phyloP scores from a whole-genome alignment of 1,140 invertebrate species.

The Apis laboriosa region DNA sequence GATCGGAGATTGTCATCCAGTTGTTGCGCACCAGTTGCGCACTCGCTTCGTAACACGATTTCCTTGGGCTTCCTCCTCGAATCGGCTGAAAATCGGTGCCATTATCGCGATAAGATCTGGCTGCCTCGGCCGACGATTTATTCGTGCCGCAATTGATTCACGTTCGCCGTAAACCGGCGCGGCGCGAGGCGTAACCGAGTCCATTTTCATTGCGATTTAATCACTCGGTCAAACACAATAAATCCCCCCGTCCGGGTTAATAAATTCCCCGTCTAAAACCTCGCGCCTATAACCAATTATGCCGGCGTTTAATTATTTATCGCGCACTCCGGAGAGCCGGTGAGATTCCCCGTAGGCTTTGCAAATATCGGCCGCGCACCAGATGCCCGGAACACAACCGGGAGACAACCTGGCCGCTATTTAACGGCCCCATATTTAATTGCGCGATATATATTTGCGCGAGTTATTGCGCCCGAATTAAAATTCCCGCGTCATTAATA shows the following conservation, averaged over 20 bases:
- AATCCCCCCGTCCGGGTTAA: constrained; percentile 30
- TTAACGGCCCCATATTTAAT: constrained; percentile 48
- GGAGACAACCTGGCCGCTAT: constrained; percentile 21
- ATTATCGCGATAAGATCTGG: constrained; percentile 25
- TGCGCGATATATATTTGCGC: constrained; percentile 30
- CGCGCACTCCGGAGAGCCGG: constrained; percentile 19
- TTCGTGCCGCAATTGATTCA: constrained; percentile 1
- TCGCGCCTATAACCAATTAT: constrained; percentile 46
- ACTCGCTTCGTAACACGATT: neutral
- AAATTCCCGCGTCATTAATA: constrained; percentile 47
- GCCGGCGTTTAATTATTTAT: constrained; percentile 48
- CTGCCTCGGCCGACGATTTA: constrained; percentile 17
- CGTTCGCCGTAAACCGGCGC: neutral
- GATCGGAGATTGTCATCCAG: constrained; percentile 18
- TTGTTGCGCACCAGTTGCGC: neutral
- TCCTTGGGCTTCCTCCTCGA: neutral
- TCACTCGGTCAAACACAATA: constrained; percentile 41
- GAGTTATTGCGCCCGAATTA: constrained; percentile 41
- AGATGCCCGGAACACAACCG: constrained; percentile 29
- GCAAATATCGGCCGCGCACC: constrained; percentile 45
- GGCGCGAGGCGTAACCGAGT: neutral
- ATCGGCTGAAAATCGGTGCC: constrained; percentile 29
- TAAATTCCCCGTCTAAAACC: constrained; percentile 45
- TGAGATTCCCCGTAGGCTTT: constrained; percentile 48
- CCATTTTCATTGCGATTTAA: constrained; percentile 41